phyloP scores from a whole-genome alignment of 2,797 vertebrate genomes.

The Alcedo atthis region DNA sequence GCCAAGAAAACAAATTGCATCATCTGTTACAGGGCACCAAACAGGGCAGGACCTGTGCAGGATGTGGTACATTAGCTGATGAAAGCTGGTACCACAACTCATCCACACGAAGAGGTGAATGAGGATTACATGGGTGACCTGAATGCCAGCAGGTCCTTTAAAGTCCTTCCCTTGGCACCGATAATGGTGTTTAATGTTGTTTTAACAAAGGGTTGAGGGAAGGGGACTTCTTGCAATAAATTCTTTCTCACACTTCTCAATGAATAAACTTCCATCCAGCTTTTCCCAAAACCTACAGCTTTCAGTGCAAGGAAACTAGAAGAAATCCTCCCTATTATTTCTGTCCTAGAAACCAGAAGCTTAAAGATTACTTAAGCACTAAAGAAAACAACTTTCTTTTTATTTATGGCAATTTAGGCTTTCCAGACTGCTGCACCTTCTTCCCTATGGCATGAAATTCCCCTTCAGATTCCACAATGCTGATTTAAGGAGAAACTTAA shows the following conservation, averaged over 20 bases:
- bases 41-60: fast-evolving
- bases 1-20: not conserved
- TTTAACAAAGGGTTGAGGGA: not conserved
- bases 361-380: not conserved
- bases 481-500: not conserved
- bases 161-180: not conserved
- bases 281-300: not conserved
- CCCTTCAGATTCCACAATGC: not conserved
- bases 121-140: not conserved
- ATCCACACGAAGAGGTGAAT: fast-evolving
- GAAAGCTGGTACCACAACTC: not conserved
- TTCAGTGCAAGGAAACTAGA: not conserved
- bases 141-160: not conserved
- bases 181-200: not conserved
- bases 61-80: not conserved
- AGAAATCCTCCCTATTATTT: not conserved
- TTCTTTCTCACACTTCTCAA: not conserved
- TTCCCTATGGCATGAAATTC: slow-evolving; percentile 21
- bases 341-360: not conserved
- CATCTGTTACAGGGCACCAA: fast-evolving
- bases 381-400: not conserved
- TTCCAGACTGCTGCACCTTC: not conserved
- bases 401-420: not conserved
- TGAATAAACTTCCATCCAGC: not conserved
- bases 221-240: not conserved